Evolutionary conservation across 2,797 vertebrate species (phyloP).

Genomic region (Urocyon cinereoargenteus): DNA sequence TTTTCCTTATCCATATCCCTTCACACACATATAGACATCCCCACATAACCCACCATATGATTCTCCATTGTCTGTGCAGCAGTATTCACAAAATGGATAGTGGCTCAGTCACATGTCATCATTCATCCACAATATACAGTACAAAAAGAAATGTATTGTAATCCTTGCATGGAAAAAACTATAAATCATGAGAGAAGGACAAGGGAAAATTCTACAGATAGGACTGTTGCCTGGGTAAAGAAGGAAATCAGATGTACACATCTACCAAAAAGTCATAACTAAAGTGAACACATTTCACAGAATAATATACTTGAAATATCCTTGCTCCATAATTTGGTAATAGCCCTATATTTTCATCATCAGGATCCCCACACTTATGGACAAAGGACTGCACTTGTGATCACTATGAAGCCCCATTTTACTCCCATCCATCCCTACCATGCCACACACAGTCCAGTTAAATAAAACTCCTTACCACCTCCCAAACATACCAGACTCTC

Average conservation of each 20-base stretch:
- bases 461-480: background rate
- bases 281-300: background rate
- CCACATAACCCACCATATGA: background rate
- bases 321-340: background rate
- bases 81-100: background rate
- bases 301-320: constrained; percentile 2
- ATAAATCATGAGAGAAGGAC: background rate
- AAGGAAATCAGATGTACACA: background rate
- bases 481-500: background rate
- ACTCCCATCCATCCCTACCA: background rate
- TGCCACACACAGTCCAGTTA: background rate
- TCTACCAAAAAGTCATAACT: background rate
- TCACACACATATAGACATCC: background rate
- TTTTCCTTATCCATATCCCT: background rate
- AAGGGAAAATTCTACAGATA: background rate
- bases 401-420: background rate
- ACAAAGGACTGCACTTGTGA: background rate
- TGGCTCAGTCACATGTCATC: background rate
- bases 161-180: background rate
- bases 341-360: background rate
- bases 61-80: background rate
- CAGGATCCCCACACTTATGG: background rate
- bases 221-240: background rate
- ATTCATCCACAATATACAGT: background rate
- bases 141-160: background rate